Conservation (phyloP, 2,888 invertebrate genomes). For the Tolmerus cingulatus region DNA sequence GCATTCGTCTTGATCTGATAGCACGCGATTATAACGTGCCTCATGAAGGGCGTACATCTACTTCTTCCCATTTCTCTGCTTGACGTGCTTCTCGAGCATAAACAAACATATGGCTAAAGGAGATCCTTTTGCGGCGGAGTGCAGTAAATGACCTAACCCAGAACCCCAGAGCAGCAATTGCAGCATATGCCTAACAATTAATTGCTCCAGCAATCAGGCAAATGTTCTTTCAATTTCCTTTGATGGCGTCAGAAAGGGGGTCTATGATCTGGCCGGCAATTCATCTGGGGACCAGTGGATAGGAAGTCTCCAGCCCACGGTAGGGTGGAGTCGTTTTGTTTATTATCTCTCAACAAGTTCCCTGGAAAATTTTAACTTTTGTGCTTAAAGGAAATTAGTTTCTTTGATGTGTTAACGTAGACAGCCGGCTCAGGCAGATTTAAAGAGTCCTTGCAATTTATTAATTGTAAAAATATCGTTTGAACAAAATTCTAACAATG, state of each 20-base stretch:
- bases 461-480: no score
- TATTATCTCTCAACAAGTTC: neutral
- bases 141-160: neutral
- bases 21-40: neutral
- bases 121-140: neutral
- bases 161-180: neutral
- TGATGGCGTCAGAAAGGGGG: slow-evolving; percentile 7
- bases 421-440: neutral
- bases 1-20: slow-evolving; percentile 6
- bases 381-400: neutral
- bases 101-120: neutral
- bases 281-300: neutral
- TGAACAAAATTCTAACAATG: no score
- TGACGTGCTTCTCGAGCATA: neutral
- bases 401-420: neutral
- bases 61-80: neutral
- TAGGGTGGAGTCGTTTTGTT: neutral
- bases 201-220: neutral
- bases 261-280: neutral
- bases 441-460: neutral
- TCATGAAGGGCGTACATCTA: neutral
- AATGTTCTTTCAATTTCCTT: slow-evolving; percentile 19
- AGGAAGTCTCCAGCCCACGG: neutral
- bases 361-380: slow-evolving; percentile 7
- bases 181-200: slow-evolving; percentile 9